Conservation (phyloP, 2,797 vertebrate species). For the Lepilemur ruficaudatus region DNA sequence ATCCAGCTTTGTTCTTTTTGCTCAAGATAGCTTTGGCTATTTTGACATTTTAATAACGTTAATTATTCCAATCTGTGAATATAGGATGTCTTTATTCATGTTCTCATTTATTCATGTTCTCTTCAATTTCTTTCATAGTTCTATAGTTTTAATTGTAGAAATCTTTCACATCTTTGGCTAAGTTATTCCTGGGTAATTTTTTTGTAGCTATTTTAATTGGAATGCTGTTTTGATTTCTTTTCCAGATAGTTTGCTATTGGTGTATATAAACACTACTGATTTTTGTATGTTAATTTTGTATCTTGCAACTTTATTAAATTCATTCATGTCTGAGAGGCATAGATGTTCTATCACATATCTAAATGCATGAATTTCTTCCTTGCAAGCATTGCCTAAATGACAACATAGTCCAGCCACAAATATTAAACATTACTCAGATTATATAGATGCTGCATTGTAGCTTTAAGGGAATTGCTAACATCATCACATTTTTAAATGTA, state of each 20-base stretch:
- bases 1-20: not conserved
- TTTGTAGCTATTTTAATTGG: not conserved
- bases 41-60: not conserved
- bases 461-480: not conserved
- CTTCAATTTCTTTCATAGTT: not conserved
- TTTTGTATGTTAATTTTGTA: not conserved
- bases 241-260: not conserved
- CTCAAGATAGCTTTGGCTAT: not conserved
- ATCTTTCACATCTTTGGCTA: not conserved
- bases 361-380: not conserved
- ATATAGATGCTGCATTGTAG: not conserved
- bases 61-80: not conserved
- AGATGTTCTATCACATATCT: not conserved
- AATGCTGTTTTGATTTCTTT: not conserved
- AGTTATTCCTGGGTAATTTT: not conserved
- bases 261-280: not conserved
- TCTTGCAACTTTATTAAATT: not conserved
- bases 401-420: not conserved
- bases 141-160: not conserved
- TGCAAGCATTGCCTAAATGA: not conserved
- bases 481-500: not conserved
- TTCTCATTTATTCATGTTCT: not conserved
- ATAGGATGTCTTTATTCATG: not conserved
- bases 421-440: conserved; percentile 32
- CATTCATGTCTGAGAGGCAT: not conserved